Evolutionary conservation across 2,113 vertebrate species (phyloP), one percentile per base, ranked within the genome.

Genomic region (Catharus bicknelli): DNA sequence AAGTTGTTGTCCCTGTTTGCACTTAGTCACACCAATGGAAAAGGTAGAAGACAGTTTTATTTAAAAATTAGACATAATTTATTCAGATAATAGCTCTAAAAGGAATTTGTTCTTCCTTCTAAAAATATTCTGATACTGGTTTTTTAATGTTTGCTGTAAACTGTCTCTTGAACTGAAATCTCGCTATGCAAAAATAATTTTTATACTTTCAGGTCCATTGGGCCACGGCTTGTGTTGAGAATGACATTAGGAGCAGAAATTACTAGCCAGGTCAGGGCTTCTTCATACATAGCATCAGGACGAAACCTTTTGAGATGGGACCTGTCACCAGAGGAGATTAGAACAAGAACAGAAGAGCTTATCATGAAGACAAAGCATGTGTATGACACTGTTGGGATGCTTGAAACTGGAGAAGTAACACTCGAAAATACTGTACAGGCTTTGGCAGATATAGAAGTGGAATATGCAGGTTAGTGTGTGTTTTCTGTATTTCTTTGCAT

Each of bases 281-380:
- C 97, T 81, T 97, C 97, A 36, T 97, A 86, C 70, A 89, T 95
- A 26, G 91, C 87, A 18, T 57, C 74, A 32, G 93, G 93, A 82
- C 96, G 17, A 78, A 98, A 98, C 81, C 57, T 97, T 12, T 96
- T 98, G 90, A 97, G 97, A 82, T 99, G 99, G 99, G 98, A 99
- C 93, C 95, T 99, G 85, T 98, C 98, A 50, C 98, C 99, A 36
- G 98, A 98, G 20, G 97, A 99, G 91, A 99, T 99, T 70, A 97
- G 90, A 93, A 90, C 93, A 58, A 96, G 87, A 78, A 98, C 99
- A 7, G 98, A 99, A 53, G 96, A 96, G 47, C 95, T 99, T 47
- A 99, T 99, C 32, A 92, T 77, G 68, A 98, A 98, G 92, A 98
- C 98, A 36, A 98, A 98, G 59, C 95, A 96, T 57, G 98, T 98